Base-by-base conservation (phyloP, 2,888 invertebrate genomes). In the Pimpla rufipes region DNA sequence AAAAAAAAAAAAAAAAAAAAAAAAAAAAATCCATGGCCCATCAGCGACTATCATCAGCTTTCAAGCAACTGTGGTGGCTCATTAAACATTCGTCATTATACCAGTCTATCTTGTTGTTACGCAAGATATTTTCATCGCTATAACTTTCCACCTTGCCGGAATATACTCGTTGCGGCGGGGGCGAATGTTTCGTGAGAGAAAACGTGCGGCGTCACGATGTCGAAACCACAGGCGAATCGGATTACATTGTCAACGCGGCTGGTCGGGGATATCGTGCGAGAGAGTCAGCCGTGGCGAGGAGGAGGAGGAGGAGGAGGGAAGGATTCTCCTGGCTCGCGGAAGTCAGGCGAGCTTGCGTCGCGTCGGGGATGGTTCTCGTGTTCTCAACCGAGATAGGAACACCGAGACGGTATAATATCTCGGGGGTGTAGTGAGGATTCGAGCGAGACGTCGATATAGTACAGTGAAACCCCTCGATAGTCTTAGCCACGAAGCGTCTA, bases 201-300 rank as follows among this genome's bases (percentile, higher is more conserved):
- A 67, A 67, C 66, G 77, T 52, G 77, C 59, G 77, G 68, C 45
- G 77, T 77, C 77, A 68, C 77, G 47, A 68, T 77, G 77, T 77
- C 68, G 77, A 77, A 68, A 68, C 68, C 45, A 77, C 68, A 55
- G 45, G 45, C 67, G 59, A 77, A 77, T 77, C 77, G 77, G 68
- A 77, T 77, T 77, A 77, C 68, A 68, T 77, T 68, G 77, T 68
- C 77, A 68, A 23, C 77, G 47, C 35, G 47, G 74, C 13, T 62
- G 23, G 74, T 59, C 45, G 37, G 29, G 29, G 64, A 57, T 37
- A 62, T 62, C 23, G 57, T 68, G 57, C 42, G 23, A 16, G 29
- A 10, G 55, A 35, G 35, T 23, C 13, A 23, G 16, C n/a, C 29
- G 29, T 5, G 3, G 5, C 23, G 42, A n/a, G 47, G 7, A 23